phyloP scores from a whole-genome alignment of 2,797 vertebrate genomes.

The Gymnoscopelus braueri region DNA sequence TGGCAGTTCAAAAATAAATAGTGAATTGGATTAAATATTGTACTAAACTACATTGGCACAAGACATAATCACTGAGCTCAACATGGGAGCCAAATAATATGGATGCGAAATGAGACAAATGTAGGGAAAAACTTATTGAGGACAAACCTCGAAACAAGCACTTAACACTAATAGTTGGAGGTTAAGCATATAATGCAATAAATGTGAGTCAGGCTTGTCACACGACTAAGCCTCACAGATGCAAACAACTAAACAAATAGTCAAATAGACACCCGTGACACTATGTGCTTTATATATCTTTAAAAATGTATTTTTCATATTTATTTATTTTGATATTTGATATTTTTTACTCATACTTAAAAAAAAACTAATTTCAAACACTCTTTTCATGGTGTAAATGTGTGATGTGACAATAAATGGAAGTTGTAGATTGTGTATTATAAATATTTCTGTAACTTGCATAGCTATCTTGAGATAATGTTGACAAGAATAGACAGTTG shows the following conservation, averaged over 20 bases:
- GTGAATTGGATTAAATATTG: not conserved
- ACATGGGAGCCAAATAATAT: constrained; percentile 61
- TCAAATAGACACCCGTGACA: constrained; percentile 3
- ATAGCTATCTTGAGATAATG: too few species aligned
- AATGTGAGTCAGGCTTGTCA: constrained; percentile 52
- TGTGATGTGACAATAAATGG: not conserved
- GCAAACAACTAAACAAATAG: constrained; percentile 36
- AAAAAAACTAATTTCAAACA: too few species aligned
- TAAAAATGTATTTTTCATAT: too few species aligned
- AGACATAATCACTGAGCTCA: constrained; percentile 47
- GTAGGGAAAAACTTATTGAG: constrained; percentile 53
- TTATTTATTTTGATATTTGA: too few species aligned
- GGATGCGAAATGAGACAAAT: constrained; percentile 57
- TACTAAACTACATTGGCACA: too few species aligned
- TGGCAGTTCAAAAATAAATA: not conserved
- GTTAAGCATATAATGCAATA: constrained; percentile 69
- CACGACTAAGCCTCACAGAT: constrained; percentile 41
- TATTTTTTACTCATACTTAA: too few species aligned
- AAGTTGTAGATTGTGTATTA: not conserved
- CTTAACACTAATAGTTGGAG: constrained; percentile 66
- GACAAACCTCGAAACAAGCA: constrained; percentile 70
- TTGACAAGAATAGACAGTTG: too few species aligned
- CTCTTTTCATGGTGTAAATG: too few species aligned
- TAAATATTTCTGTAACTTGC: too few species aligned
- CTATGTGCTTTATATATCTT: too few species aligned